Base-by-base conservation (phyloP, 2,797 vertebrate species). In the Cyclura pinguis region DNA sequence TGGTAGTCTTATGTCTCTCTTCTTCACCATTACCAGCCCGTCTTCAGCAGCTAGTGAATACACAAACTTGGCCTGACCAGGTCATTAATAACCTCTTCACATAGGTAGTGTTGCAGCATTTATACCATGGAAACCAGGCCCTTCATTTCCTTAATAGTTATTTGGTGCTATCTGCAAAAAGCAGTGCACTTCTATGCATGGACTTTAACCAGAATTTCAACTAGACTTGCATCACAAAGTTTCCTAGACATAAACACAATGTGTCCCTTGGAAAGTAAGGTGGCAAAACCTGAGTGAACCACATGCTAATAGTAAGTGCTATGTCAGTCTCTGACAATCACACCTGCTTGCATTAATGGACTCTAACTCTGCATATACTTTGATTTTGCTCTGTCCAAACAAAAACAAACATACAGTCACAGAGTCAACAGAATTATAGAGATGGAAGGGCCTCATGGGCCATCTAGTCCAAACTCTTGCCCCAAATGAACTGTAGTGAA, bases 41-140 rank as follows among this genome's bases (percentile, higher is more conserved):
- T 92, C 94, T 95, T 93, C 87, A 91, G 89, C 80, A 91, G 93
- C 92, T 97, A 95, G 96, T 88, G 83, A 95, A 96, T 38, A 90
- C 87, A 92, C 42, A 18, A 93, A 92, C 91, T n/a, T 85, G 92
- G 81, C 89, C 95, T 47, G 95, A 96, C 96, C 95, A 62, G 89
- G 94, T 94, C 12, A 32, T 29, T 55, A 32, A 24, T 52, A 29
- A 57, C 57, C 57, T 57, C 57, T 57, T 14, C 14, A 57, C 57
- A 57, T 57, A 16, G 13, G 57, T 74, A 35, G n/a, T 4, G 16
- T 16, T 35, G 13, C 72, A 74, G 24, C 59, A 47, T 24, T 5
- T 42, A 16, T 22, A 69, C 14, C n/a, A 83, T 20, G 20, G 50
- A 64, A 83, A 59, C 9, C n/a, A 74, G 35, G 42, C 7, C 0